Percentiles rank a stretch among this genome's conserved stretches.
Evolutionary conservation across 2,113 vertebrate species (phyloP).

Genomic region (Paradoxurus hermaphroditus): DNA sequence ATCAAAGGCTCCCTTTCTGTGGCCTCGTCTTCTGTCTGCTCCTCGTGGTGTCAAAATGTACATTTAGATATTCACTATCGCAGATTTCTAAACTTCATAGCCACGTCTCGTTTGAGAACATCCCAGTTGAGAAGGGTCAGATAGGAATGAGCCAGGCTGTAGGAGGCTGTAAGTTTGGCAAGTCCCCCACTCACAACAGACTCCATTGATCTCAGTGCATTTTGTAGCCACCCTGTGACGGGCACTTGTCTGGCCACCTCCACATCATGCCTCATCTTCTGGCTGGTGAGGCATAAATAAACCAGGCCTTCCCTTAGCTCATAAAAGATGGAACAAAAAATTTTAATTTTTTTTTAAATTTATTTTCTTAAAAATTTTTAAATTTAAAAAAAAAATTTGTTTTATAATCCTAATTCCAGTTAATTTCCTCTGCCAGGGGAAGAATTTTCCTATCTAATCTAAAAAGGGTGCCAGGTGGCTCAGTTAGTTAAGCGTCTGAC

Average conservation of each 20-base stretch:
- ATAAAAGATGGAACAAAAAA: not conserved
- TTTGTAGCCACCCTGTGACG: too few species aligned
- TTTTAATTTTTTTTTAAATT: too few species aligned
- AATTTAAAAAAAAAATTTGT: too few species aligned
- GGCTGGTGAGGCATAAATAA: not conserved
- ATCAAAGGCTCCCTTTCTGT: not conserved
- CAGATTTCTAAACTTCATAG: not conserved
- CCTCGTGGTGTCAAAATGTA: not conserved
- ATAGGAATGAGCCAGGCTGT: not conserved
- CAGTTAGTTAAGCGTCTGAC: too few species aligned
- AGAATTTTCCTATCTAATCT: not conserved
- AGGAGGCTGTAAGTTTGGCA: not conserved
- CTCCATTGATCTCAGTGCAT: not conserved
- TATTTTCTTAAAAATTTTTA: too few species aligned
- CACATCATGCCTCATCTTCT: not conserved
- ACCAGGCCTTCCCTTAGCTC: not conserved
- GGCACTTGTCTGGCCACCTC: not conserved
- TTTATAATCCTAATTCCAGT: not conserved
- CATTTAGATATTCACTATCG: not conserved
- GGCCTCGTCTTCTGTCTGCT: not conserved
- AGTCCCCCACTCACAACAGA: not conserved
- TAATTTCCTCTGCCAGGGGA: not conserved
- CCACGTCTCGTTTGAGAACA: not conserved
- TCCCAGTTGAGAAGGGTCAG: not conserved
- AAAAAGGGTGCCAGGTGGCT: not conserved